phyloP scores from a whole-genome alignment of 2,113 vertebrate genomes.

The Pampusana beccarii region DNA sequence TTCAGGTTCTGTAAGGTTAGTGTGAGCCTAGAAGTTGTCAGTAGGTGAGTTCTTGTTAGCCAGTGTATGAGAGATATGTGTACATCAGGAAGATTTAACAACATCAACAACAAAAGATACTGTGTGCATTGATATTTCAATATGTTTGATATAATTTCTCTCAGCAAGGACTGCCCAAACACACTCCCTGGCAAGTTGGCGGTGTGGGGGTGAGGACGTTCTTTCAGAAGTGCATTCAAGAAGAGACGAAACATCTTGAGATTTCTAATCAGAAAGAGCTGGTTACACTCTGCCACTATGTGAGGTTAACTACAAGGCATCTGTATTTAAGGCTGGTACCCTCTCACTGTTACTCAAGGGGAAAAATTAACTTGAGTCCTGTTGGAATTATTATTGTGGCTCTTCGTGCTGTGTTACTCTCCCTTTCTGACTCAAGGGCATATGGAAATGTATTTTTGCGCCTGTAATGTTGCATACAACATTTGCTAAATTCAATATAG shows the following conservation, averaged over 20 bases:
- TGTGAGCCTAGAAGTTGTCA: background rate
- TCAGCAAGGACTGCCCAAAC: background rate
- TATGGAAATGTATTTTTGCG: background rate
- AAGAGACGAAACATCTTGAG: background rate
- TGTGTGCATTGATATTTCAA: background rate
- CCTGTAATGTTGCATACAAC: background rate
- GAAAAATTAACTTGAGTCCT: background rate
- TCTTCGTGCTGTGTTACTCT: background rate
- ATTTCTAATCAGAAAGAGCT: background rate
- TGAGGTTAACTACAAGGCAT: background rate
- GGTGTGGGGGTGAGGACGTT: background rate
- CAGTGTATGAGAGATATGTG: background rate
- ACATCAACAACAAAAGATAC: background rate
- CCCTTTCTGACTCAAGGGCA: background rate
- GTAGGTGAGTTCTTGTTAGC: background rate
- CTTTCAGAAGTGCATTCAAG: background rate
- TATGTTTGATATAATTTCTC: background rate
- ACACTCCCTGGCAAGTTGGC: background rate
- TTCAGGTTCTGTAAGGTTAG: background rate
- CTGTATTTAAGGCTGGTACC: background rate
- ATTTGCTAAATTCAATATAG: background rate
- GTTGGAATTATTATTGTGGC: background rate
- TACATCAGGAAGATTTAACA: background rate
- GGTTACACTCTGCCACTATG: background rate
- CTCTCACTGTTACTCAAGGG: background rate